A percentile compares a stretch with the other conserved stretches of the same genome.
phyloP scores from a whole-genome alignment of 2,797 vertebrate species.

The Perodicticus potto region DNA sequence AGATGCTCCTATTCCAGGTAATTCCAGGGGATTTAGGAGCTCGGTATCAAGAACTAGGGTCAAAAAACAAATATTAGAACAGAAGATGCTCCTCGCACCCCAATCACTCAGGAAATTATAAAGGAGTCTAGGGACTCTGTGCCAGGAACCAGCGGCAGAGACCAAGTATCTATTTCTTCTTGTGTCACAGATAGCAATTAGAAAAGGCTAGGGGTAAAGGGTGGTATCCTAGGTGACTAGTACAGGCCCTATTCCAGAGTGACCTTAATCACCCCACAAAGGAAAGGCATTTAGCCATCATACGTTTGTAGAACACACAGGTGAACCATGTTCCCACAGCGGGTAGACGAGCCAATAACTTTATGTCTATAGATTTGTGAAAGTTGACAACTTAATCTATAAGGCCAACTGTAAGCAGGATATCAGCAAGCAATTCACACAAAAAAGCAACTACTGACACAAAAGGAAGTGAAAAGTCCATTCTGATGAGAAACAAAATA shows the following conservation, averaged over 20 bases:
- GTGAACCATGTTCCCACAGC: neutral
- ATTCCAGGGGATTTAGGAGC: neutral
- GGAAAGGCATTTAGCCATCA: neutral
- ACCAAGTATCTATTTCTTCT: neutral
- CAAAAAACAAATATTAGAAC: neutral
- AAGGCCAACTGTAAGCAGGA: neutral
- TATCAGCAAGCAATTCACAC: neutral
- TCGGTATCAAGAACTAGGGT: neutral
- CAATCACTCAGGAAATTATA: neutral
- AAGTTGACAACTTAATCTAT: neutral
- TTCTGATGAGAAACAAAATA: conserved; percentile 23
- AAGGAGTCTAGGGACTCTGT: neutral
- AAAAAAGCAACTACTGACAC: neutral
- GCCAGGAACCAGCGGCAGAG: neutral
- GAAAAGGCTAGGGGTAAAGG: neutral
- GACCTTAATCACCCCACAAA: neutral
- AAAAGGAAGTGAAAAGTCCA: neutral
- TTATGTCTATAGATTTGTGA: neutral
- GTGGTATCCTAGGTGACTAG: neutral
- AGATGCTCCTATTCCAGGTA: neutral
- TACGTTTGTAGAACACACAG: neutral
- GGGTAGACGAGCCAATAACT: neutral
- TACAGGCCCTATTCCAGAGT: neutral
- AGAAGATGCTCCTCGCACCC: neutral
- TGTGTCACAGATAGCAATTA: neutral